Conservation (phyloP, 2,888 invertebrate genomes). For the Pinctada fucata region DNA sequence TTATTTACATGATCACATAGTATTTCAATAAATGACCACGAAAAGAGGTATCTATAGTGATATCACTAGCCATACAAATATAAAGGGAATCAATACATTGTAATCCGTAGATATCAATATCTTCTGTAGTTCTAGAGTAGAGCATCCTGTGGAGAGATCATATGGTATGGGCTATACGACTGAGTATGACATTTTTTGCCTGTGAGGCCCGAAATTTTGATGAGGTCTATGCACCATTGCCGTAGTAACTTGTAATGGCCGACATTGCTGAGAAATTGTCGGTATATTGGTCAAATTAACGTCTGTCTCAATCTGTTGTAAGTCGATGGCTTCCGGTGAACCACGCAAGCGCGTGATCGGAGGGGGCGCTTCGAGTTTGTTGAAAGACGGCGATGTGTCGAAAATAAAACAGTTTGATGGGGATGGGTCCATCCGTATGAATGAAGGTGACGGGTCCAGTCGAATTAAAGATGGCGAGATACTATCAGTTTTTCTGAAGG, state of each 20-base stretch:
- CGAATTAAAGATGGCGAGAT: slow-evolving; percentile 12
- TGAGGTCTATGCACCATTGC: slow-evolving; percentile 57
- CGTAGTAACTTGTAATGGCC: slow-evolving; percentile 47
- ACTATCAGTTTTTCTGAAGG: slow-evolving; percentile 6
- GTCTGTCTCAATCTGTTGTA: slow-evolving; percentile 34
- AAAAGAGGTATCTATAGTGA: too few species aligned
- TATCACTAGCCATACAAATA: too few species aligned
- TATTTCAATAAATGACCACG: too few species aligned
- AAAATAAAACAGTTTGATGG: slow-evolving; percentile 14
- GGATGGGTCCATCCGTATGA: slow-evolving; percentile 1
- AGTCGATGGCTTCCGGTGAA: slow-evolving; percentile 26
- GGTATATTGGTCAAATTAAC: slow-evolving; percentile 29
- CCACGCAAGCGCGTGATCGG: not conserved
- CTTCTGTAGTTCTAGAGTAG: too few species aligned
- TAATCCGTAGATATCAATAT: too few species aligned
- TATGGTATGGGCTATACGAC: slow-evolving; percentile 42
- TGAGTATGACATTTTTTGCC: slow-evolving; percentile 51
- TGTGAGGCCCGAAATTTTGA: slow-evolving; percentile 43
- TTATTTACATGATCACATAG: too few species aligned
- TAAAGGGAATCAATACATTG: too few species aligned
- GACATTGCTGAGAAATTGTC: slow-evolving; percentile 30
- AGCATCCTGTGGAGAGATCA: not conserved
- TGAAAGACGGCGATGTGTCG: slow-evolving; percentile 15
- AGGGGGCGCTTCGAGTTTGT: slow-evolving; percentile 8
- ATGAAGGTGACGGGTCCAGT: slow-evolving; percentile 15